phyloP scores from a whole-genome alignment of 2,113 vertebrate genomes.

The Tetraodon nigroviridis region DNA sequence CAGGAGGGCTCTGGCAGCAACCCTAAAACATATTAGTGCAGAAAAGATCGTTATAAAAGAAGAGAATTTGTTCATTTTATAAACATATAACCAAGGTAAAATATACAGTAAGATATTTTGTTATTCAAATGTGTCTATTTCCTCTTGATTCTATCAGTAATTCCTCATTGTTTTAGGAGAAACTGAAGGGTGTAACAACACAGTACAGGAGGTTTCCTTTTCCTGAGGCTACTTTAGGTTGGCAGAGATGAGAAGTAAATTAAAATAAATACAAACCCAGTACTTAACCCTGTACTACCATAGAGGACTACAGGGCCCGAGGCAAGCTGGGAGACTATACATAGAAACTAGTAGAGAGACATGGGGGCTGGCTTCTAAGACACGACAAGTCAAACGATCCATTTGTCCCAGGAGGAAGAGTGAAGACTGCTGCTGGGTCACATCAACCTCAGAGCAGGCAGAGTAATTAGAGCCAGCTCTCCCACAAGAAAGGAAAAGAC shows the following conservation, averaged over 20 bases:
- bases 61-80: not conserved
- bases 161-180: slow-evolving; percentile 34
- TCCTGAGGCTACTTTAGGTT: slow-evolving; percentile 7
- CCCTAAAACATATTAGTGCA: slow-evolving; percentile 70
- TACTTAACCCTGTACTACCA: slow-evolving; percentile 22
- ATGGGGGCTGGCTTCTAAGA: slow-evolving; percentile 40
- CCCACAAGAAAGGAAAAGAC: slow-evolving; percentile 47
- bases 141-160: not conserved
- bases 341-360: slow-evolving; percentile 36
- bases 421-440: slow-evolving; percentile 67
- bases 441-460: slow-evolving; percentile 62
- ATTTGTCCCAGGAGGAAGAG: slow-evolving; percentile 55
- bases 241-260: slow-evolving; percentile 5
- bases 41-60: not conserved
- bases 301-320: slow-evolving; percentile 3
- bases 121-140: slow-evolving; percentile 10
- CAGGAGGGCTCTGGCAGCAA: slow-evolving; percentile 83
- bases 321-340: slow-evolving; percentile 4
- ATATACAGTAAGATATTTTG: slow-evolving; percentile 1
- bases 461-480: slow-evolving; percentile 65
- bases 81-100: not conserved
- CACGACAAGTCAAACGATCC: slow-evolving; percentile 59
- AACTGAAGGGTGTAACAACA: slow-evolving; percentile 34
- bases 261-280: slow-evolving; percentile 22
- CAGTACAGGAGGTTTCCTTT: slow-evolving; percentile 54